Base-by-base conservation (phyloP, 1,140 invertebrate genomes). In the Archegozetes longisetosus region DNA sequence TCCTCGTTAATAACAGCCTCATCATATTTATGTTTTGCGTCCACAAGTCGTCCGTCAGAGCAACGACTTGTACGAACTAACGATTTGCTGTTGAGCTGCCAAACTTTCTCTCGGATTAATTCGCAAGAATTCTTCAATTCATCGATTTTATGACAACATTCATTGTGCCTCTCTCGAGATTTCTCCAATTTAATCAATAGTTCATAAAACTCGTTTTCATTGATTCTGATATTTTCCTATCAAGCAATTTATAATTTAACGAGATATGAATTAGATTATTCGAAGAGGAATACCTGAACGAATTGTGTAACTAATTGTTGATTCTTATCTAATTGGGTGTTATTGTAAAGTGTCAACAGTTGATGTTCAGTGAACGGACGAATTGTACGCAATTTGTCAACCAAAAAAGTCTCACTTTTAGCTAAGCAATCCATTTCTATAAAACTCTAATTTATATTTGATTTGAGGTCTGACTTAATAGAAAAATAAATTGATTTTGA, bases 311-410 rank as follows among this genome's bases (percentile, higher is more conserved):
- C 24, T 47, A 51, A 57, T 22, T 29, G 20, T n/a, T 52, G 23
- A 46, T 61, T 61, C 1, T 48, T 20, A 28, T 56, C 40, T 12
- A 63, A 48, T 26, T 62, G 23, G 24, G 0, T 9, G 49, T 56
- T 61, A 14, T 51, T 20, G 46, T 64, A 63, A n/a, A 64, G 47
- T 1, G 17, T 17, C 4, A 62, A 54, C 23, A 64, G 27, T 26
- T 64, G 61, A 4, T 6, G 9, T 50, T 62, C 60, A 26, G 61
- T 57, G 25, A 64, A 64, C 3, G 63, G 55, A 47, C 52, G 58
- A 23, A 64, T 64, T 13, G 40, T 53, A 14, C 54, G 64, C 12
- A 64, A 29, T 51, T 64, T 63, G 17, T 62, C 61, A 3, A 62
- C 32, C n/a, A n/a, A n/a, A n/a, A n/a, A n/a, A n/a, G n/a, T n/a